Base-by-base conservation (phyloP, 2,888 invertebrate species). In the Steinernema scapterisci region DNA sequence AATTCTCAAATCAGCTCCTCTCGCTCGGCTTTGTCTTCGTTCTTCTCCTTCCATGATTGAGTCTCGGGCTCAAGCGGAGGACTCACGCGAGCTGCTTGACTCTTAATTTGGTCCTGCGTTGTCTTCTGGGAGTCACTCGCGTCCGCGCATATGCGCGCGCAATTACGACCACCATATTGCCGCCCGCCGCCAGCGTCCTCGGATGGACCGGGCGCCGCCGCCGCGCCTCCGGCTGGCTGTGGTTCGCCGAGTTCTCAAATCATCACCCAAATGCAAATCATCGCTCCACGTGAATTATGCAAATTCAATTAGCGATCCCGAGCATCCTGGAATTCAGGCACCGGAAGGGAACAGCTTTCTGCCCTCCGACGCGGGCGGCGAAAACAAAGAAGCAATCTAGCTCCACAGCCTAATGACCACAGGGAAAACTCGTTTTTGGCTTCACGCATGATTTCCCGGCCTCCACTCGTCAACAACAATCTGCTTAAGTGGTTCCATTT, bases 121-220 rank as follows among this genome's bases (percentile, higher is more conserved):
- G 63, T 63, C 63, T 63, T 63, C 25, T 63, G 63, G 63, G 63
- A 63, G 27, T 63, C 63, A 63, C 63, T 63, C 63, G 63, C 63
- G 63, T 21, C 6, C n/a, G 54, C 54, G 63, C 63, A 31, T 63
- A 63, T 63, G 63, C 63, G 27, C 63, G 63, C 63, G 63, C 63
- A 63, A 63, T 63, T 63, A 63, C 63, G 63, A 63, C 63, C 38
- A 38, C 38, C 63, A 63, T 63, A 63, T 63, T 63, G 63, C 25
- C 63, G 1, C 27, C 54, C 5, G 21, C 54, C 21, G 21, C 54
- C 21, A 51, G 19, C 54, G 3, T 44, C 45, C 16, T n/a, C n/a
- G n/a, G n/a, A n/a, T n/a, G n/a, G n/a, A n/a, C n/a, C n/a, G n/a
- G n/a, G n/a, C n/a, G 2, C 31, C 31, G 5, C 63, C 19, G 63